phyloP scores from a whole-genome alignment of 2,797 vertebrate genomes.

The Epinephelus awoara region DNA sequence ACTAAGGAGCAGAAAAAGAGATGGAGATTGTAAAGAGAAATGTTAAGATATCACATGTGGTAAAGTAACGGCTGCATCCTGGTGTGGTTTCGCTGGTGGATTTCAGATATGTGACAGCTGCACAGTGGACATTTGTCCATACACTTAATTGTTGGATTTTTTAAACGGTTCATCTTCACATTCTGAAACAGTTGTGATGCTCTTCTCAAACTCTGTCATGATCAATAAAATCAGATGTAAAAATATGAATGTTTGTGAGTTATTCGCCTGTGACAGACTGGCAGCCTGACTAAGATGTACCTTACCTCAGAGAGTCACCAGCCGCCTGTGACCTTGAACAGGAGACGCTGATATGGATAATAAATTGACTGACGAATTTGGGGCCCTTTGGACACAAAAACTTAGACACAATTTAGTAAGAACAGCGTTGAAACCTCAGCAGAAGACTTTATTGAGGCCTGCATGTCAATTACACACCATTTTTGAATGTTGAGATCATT shows the following conservation, averaged over 20 bases:
- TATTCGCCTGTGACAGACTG: background rate
- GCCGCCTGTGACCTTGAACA: background rate
- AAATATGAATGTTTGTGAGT: background rate
- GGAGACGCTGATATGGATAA: background rate
- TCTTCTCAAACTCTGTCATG: background rate
- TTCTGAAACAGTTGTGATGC: too few species aligned
- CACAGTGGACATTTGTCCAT: background rate
- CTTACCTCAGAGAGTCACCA: background rate
- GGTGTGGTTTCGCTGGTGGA: background rate
- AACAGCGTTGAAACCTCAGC: background rate
- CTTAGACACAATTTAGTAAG: background rate
- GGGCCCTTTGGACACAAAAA: background rate
- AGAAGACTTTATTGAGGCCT: constrained; percentile 20
- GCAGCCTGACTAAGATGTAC: too few species aligned
- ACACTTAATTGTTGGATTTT: background rate
- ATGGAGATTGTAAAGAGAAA: background rate
- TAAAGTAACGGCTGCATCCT: background rate
- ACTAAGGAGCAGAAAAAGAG: background rate
- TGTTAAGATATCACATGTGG: background rate
- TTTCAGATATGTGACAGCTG: background rate
- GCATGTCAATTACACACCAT: background rate
- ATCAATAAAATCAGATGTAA: constrained; percentile 15
- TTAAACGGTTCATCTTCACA: too few species aligned
- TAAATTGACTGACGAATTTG: background rate
- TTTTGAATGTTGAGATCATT: background rate